Percentiles rank a stretch among this genome's conserved stretches.
phyloP scores from a whole-genome alignment of 2,113 vertebrate species.

The Zapornia atra region DNA sequence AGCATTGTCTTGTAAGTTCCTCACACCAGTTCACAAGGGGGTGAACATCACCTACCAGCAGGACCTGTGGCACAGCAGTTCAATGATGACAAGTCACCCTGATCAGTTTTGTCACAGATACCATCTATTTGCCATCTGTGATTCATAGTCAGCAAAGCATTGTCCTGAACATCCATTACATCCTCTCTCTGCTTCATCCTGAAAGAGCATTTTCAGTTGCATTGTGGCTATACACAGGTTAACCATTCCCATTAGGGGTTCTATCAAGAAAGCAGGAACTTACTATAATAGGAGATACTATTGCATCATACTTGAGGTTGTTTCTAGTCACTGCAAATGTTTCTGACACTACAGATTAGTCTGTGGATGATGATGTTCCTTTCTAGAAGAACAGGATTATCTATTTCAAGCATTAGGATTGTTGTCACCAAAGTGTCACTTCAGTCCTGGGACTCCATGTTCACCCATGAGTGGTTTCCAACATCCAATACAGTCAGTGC shows the following conservation, averaged over 20 bases:
- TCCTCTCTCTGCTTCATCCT: background rate
- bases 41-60: background rate
- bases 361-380: background rate
- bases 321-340: background rate
- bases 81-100: background rate
- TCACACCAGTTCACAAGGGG: background rate
- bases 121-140: background rate
- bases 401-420: background rate
- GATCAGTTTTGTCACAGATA: background rate
- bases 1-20: background rate
- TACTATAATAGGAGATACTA: background rate
- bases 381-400: background rate
- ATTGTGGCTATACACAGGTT: background rate
- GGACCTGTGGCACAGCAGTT: background rate
- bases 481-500: background rate
- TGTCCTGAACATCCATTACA: background rate
- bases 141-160: background rate
- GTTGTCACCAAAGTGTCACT: background rate
- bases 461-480: background rate
- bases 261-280: background rate
- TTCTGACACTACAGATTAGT: background rate
- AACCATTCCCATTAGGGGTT: background rate
- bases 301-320: rapidly evolving
- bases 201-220: background rate
- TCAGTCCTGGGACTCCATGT: background rate